Conservation (phyloP, 2,797 vertebrate genomes). For the Sebastes flavidus region DNA sequence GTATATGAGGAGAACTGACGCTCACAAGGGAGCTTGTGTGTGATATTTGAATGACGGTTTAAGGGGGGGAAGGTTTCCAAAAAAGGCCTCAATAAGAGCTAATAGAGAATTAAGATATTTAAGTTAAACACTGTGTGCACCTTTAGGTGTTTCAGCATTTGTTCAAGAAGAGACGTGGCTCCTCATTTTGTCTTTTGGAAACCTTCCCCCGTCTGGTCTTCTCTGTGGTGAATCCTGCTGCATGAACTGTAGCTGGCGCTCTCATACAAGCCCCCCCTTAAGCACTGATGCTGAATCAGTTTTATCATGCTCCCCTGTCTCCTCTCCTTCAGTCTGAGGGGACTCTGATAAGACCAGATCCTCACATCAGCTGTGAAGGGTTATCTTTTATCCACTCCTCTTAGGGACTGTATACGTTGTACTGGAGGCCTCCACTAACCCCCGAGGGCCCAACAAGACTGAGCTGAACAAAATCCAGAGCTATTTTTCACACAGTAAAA, state of each 20-base stretch:
- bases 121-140: slow-evolving; percentile 2
- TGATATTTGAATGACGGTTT: slow-evolving; percentile 12
- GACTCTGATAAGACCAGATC: slow-evolving; percentile 38
- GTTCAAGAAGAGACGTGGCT: neutral
- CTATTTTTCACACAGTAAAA: slow-evolving; percentile 74
- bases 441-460: slow-evolving; percentile 45
- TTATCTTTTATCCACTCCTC: slow-evolving; percentile 43
- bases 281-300: slow-evolving; percentile 7
- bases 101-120: neutral
- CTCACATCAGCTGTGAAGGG: slow-evolving; percentile 32
- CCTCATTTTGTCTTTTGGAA: slow-evolving; percentile 39
- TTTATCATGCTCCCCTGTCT: slow-evolving; percentile 19
- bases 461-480: slow-evolving; percentile 65
- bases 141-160: neutral
- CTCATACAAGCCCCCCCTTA: slow-evolving; percentile 1
- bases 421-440: slow-evolving; percentile 27
- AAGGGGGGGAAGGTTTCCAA: slow-evolving; percentile 29
- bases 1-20: slow-evolving; percentile 36
- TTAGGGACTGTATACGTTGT: slow-evolving; percentile 33
- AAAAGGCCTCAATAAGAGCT: slow-evolving; percentile 1
- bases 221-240: slow-evolving; percentile 43
- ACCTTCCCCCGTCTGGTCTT: slow-evolving; percentile 29
- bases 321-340: slow-evolving; percentile 30
- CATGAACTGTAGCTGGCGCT: slow-evolving; percentile 35
- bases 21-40: slow-evolving; percentile 4